Evolutionary conservation across 2,113 vertebrate genomes (phyloP).

Genomic region (Hippocampus comes): DNA sequence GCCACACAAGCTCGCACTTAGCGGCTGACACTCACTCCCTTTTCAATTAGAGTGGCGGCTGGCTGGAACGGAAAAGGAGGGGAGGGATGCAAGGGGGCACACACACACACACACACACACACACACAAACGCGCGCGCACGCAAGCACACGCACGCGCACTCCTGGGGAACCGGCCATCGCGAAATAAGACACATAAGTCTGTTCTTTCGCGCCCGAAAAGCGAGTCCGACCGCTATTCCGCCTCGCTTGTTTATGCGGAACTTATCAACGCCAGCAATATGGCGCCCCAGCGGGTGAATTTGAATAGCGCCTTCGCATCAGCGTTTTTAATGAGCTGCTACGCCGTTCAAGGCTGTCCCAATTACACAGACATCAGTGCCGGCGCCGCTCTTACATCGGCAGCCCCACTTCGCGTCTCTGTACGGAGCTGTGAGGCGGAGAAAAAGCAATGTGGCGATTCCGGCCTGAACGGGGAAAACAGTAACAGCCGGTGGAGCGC

Average conservation of each 20-base stretch:
- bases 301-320: slow-evolving; percentile 12
- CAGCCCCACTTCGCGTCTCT: background rate
- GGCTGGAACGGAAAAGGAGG: slow-evolving; percentile 59
- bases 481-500: background rate
- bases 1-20: slow-evolving; percentile 46
- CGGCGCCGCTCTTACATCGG: slow-evolving; percentile 3
- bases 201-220: background rate
- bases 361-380: slow-evolving; percentile 16
- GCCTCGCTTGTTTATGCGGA: slow-evolving; percentile 13
- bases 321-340: slow-evolving; percentile 11
- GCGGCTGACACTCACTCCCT: slow-evolving; percentile 69
- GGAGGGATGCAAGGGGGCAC: background rate
- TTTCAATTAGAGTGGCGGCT: slow-evolving; percentile 73
- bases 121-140: slow-evolving; percentile 7
- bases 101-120: slow-evolving; percentile 19
- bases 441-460: background rate
- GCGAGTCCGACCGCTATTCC: slow-evolving; percentile 3
- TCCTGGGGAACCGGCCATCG: slow-evolving; percentile 3
- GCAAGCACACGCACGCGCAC: slow-evolving; percentile 9
- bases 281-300: slow-evolving; percentile 13
- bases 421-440: slow-evolving; percentile 1
- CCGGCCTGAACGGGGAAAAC: background rate
- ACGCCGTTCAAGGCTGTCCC: slow-evolving; percentile 14
- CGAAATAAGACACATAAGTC: slow-evolving; percentile 12
- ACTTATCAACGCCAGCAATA: slow-evolving; percentile 14